These are phyloP conservation scores for Chelonus insularis DNA, from an alignment of 1,140 invertebrate genomes.

Conservation along the genomic window DNA sequence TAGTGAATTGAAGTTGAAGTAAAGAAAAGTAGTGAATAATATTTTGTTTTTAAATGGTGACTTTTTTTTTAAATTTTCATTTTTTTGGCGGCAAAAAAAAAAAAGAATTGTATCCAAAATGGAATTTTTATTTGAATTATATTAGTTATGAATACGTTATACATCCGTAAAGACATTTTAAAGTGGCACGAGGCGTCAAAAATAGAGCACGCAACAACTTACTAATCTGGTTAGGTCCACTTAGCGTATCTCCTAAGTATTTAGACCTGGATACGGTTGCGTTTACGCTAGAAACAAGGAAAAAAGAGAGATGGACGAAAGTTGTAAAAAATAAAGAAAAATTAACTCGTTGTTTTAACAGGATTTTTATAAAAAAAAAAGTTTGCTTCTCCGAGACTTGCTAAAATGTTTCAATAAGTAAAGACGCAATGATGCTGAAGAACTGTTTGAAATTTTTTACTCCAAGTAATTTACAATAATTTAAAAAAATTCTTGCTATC, in stretches of 20 bases:
- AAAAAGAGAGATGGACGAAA: constrained; percentile 6
- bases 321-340: constrained; percentile 12
- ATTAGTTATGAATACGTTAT: neutral
- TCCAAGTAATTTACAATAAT: neutral
- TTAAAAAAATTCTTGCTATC: too few species aligned
- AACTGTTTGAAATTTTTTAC: too few species aligned
- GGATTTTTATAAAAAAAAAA: neutral
- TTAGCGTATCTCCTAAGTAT: constrained; percentile 58
- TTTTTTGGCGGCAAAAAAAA: too few species aligned
- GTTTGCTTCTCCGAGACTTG: constrained; percentile 43
- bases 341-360: neutral
- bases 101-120: too few species aligned
- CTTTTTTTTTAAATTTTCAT: too few species aligned
- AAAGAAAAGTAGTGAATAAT: too few species aligned
- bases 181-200: constrained; percentile 46
- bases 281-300: constrained; percentile 2
- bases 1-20: too few species aligned
- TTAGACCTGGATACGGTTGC: constrained; percentile 58
- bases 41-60: too few species aligned
- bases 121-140: too few species aligned
- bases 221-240: constrained; percentile 60
- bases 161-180: constrained; percentile 12
- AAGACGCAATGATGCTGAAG: too few species aligned
- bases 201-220: constrained; percentile 60
- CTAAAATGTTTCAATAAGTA: constrained; percentile 51